A percentile compares a stretch with the other conserved stretches of the same genome.
These are phyloP conservation scores for Cyprinodon variegatus DNA, from an alignment of 2,113 vertebrate genomes.

Conservation along the genomic window DNA sequence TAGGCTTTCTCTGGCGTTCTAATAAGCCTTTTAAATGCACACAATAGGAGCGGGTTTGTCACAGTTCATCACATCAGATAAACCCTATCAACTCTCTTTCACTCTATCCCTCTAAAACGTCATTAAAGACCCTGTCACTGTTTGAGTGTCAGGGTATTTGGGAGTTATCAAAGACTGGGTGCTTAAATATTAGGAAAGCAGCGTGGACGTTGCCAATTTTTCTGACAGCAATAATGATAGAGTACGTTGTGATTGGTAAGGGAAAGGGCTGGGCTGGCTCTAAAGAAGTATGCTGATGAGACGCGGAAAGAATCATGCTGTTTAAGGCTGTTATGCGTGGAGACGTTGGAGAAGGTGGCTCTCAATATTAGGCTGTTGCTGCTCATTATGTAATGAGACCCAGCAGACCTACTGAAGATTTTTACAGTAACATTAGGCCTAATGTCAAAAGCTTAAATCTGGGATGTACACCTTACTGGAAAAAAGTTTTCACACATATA, in stretches of 20 bases:
- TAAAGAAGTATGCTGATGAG: constrained; percentile 68
- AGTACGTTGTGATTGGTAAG: constrained; percentile 65
- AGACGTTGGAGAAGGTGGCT: constrained; percentile 17
- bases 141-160: constrained; percentile 37
- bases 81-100: constrained; percentile 29
- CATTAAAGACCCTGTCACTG: constrained; percentile 32
- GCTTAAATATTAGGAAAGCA: constrained; percentile 34
- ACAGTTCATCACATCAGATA: constrained; percentile 23
- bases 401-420: no score
- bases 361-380: no score
- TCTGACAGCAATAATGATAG: constrained; percentile 60
- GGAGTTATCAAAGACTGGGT: constrained; percentile 28
- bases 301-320: constrained; percentile 66
- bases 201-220: constrained; percentile 41
- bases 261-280: constrained; percentile 45
- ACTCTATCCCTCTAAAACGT: constrained; percentile 29
- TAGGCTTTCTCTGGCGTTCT: constrained; percentile 36
- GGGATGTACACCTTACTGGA: no score
- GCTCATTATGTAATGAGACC: no score
- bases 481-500: no score
- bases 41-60: constrained; percentile 38
- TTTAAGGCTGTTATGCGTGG: constrained; percentile 33
- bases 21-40: constrained; percentile 33
- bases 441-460: no score
- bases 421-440: no score